Percentiles rank a stretch among this genome's conserved stretches.
phyloP scores from a whole-genome alignment of 2,888 invertebrate genomes.

The Mamestra brassicae region DNA sequence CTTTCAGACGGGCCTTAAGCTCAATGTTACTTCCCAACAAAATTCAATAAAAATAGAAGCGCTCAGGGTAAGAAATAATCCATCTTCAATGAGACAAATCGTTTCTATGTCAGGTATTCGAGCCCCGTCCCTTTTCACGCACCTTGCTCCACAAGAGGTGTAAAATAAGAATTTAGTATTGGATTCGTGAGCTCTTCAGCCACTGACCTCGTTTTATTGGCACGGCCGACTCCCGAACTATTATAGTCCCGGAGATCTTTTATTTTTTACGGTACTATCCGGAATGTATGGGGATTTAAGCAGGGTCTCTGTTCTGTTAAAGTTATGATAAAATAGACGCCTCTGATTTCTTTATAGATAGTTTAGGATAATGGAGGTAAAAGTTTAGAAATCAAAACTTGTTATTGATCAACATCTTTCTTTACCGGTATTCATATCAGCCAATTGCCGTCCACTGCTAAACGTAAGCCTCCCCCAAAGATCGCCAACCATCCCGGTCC shows the following conservation, averaged over 20 bases:
- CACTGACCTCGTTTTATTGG: constrained; percentile 76
- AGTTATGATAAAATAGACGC: constrained; percentile 7
- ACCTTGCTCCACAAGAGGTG: constrained; percentile 65
- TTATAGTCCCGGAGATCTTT: constrained; percentile 33
- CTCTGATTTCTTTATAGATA: background rate
- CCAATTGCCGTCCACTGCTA: no score
- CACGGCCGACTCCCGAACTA: constrained; percentile 62
- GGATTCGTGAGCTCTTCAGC: constrained; percentile 74
- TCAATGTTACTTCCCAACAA: background rate
- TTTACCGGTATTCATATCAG: no score
- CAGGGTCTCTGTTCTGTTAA: constrained; percentile 14
- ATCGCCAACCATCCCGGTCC: no score
- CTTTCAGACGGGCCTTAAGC: no score
- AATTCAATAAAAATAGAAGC: background rate
- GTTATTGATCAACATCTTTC: background rate
- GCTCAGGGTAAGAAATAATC: constrained; percentile 3
- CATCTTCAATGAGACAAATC: constrained; percentile 36
- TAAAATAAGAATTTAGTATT: constrained; percentile 84
- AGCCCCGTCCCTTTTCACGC: constrained; percentile 40
- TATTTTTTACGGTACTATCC: constrained; percentile 42
- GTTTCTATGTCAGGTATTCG: constrained; percentile 38
- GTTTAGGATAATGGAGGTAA: background rate
- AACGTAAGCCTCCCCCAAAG: no score
- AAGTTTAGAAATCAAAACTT: background rate
- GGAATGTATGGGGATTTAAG: constrained; percentile 26